Percentiles rank a stretch among this genome's conserved stretches.
phyloP scores from a whole-genome alignment of 2,888 invertebrate species.

The Chesias legatella region DNA sequence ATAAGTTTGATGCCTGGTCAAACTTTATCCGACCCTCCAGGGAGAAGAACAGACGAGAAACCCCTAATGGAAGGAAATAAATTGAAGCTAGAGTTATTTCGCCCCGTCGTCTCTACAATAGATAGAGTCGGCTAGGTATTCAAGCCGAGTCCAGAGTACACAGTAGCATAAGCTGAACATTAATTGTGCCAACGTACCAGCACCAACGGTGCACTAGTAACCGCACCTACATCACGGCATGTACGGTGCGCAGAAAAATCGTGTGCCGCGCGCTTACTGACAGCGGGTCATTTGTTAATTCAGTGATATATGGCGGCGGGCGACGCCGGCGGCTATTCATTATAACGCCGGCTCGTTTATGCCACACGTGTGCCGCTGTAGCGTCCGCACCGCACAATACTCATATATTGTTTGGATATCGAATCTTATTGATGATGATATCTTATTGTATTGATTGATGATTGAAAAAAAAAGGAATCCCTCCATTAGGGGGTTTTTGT shows the following conservation, averaged over 20 bases:
- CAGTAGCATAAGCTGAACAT: slow-evolving; percentile 47
- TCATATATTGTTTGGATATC: background rate
- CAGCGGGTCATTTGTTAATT: slow-evolving; percentile 78
- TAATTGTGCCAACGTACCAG: slow-evolving; percentile 42
- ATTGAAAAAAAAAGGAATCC: too few species aligned
- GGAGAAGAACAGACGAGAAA: too few species aligned
- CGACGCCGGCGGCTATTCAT: slow-evolving; percentile 77
- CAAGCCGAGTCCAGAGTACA: slow-evolving; percentile 16
- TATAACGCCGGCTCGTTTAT: slow-evolving; percentile 75
- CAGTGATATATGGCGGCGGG: slow-evolving; percentile 76
- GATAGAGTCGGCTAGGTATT: too few species aligned
- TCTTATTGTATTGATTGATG: too few species aligned
- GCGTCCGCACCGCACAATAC: slow-evolving; percentile 37
- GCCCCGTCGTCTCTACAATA: too few species aligned
- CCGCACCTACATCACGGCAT: slow-evolving; percentile 74
- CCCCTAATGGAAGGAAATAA: too few species aligned
- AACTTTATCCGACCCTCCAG: too few species aligned
- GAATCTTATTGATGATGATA: slow-evolving; percentile 3
- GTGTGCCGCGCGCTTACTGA: slow-evolving; percentile 67
- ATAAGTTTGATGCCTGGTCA: too few species aligned
- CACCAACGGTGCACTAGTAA: slow-evolving; percentile 43
- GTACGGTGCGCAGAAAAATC: slow-evolving; percentile 78
- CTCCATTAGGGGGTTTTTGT: too few species aligned
- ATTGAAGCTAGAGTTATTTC: too few species aligned
- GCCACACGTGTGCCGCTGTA: slow-evolving; percentile 70